Conservation (phyloP, 2,113 vertebrate genomes). For the Morone chrysops region DNA sequence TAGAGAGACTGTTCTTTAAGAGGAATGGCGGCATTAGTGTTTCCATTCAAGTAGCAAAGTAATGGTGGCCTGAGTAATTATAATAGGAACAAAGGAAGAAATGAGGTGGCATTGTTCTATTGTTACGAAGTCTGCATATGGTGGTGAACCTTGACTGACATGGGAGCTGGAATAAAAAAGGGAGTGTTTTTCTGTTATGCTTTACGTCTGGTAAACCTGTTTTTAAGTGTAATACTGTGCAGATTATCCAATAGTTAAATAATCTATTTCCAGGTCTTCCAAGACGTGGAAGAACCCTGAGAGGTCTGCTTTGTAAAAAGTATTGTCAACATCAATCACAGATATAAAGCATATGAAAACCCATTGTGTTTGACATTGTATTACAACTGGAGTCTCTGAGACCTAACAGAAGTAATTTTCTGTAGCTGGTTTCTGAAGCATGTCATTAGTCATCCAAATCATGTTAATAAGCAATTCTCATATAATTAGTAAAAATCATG, state of each 20-base stretch:
- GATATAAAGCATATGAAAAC: not conserved
- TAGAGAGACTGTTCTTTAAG: not conserved
- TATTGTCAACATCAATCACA: not conserved
- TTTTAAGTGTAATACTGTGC: too few relatives aligned
- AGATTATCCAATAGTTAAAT: too few relatives aligned
- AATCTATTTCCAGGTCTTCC: too few relatives aligned
- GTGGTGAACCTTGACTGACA: not conserved
- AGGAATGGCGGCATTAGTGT: not conserved
- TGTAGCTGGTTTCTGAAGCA: not conserved
- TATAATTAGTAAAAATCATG: not conserved
- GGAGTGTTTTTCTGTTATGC: too few relatives aligned
- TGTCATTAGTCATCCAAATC: not conserved
- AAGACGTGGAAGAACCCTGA: not conserved
- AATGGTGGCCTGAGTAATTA: not conserved
- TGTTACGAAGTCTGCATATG: not conserved
- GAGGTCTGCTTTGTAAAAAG: not conserved
- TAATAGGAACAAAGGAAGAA: not conserved
- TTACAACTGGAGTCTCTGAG: not conserved
- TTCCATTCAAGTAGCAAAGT: not conserved
- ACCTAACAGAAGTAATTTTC: not conserved
- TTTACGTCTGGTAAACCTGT: too few relatives aligned
- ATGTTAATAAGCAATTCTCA: not conserved
- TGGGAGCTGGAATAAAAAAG: too few relatives aligned
- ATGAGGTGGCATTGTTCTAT: not conserved
- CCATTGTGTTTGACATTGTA: not conserved